Evolutionary conservation across 2,797 vertebrate genomes (phyloP).

Genomic region (Neostethus bicornis): DNA sequence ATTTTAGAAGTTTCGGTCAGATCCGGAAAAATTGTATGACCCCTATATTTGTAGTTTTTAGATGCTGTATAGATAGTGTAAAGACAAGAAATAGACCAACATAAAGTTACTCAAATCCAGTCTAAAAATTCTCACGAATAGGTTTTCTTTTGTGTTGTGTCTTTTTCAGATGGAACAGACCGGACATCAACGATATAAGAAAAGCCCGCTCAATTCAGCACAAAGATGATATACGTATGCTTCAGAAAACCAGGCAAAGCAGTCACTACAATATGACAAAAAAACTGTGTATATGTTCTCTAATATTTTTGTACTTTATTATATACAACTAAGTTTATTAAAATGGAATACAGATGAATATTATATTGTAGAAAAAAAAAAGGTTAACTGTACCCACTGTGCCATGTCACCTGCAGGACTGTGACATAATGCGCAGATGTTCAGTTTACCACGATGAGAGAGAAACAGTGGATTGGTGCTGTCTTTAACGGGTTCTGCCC

Average conservation of each 20-base stretch:
- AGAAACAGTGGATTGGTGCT: conserved; percentile 76
- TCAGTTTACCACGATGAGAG: conserved; percentile 64
- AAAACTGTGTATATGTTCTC: conserved; percentile 90
- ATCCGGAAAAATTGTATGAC: no score
- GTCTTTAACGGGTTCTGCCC: conserved; percentile 70
- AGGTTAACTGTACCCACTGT: conserved; percentile 68
- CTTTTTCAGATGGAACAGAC: conserved; percentile 90
- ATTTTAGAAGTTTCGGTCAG: no score
- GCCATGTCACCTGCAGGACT: conserved; percentile 79
- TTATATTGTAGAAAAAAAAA: conserved; percentile 81
- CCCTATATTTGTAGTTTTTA: no score
- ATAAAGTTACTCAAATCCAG: background rate
- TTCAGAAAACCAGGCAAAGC: conserved; percentile 76
- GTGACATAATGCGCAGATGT: conserved; percentile 72
- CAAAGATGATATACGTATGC: conserved; percentile 77
- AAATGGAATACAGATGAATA: conserved; percentile 88
- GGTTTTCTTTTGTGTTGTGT: conserved; percentile 33
- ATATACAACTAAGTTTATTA: conserved; percentile 95
- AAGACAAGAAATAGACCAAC: background rate
- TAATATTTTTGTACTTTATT: conserved; percentile 97
- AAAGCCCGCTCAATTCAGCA: conserved; percentile 79
- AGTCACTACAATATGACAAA: conserved; percentile 85
- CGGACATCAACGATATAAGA: conserved; percentile 94
- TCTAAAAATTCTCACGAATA: background rate
- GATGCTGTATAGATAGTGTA: no score